These are phyloP conservation scores for Mugil cephalus DNA, from an alignment of 2,113 vertebrate genomes.

Conservation along the genomic window DNA sequence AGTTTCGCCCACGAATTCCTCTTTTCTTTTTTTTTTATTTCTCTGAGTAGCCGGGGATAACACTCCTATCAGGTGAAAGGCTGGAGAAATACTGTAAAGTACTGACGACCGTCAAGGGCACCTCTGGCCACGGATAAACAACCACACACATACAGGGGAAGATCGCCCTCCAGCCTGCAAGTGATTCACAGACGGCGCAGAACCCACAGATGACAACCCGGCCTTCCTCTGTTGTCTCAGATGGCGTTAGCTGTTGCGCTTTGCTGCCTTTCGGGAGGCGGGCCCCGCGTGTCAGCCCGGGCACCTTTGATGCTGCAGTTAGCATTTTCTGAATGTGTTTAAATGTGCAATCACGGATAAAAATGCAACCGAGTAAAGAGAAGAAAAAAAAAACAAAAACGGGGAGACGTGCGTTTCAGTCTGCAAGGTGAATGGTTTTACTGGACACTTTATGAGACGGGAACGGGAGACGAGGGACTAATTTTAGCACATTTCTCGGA, in stretches of 20 bases:
- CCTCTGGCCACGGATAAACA: slow-evolving; percentile 71
- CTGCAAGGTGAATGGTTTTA: too few relatives aligned
- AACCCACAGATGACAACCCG: slow-evolving; percentile 43
- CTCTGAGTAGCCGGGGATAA: slow-evolving; percentile 48
- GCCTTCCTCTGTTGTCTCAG: slow-evolving; percentile 39
- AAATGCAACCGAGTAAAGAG: background rate
- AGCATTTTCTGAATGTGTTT: slow-evolving; percentile 29
- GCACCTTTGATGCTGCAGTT: slow-evolving; percentile 21
- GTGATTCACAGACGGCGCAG: slow-evolving; percentile 59
- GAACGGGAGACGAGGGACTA: too few relatives aligned
- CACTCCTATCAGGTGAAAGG: slow-evolving; percentile 35
- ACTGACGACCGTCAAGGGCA: slow-evolving; percentile 63
- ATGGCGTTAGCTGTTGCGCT: slow-evolving; percentile 49
- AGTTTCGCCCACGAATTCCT: slow-evolving; percentile 10
- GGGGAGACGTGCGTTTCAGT: too few relatives aligned
- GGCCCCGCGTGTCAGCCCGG: slow-evolving; percentile 45
- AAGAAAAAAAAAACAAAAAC: too few relatives aligned
- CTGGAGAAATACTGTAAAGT: slow-evolving; percentile 56
- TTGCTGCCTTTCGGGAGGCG: slow-evolving; percentile 46
- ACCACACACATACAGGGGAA: slow-evolving; percentile 31
- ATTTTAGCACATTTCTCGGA: too few relatives aligned
- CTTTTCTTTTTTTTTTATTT: slow-evolving; percentile 1
- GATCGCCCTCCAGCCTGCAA: slow-evolving; percentile 43
- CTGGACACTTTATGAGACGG: too few relatives aligned
- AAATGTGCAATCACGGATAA: background rate